These are phyloP conservation scores for Origma solitaria DNA, from an alignment of 2,113 vertebrate genomes.

Conservation along the genomic window DNA sequence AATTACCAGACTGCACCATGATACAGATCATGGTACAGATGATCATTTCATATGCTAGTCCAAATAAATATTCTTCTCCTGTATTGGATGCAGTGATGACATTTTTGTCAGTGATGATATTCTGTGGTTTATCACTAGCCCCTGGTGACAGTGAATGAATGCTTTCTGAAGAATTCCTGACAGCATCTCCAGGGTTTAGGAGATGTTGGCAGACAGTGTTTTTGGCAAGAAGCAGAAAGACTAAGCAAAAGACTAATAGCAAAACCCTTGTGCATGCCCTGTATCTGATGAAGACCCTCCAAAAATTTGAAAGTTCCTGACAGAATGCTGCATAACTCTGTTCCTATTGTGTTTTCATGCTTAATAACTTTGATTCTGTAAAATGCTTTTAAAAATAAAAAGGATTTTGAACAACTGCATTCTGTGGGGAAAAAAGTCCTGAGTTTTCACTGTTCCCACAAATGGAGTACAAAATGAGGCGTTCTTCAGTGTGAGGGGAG, in stretches of 20 bases:
- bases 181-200: not conserved
- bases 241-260: not conserved
- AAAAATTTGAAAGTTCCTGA: not conserved
- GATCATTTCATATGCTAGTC: accelerated
- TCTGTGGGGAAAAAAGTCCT: not conserved
- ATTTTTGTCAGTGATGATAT: not conserved
- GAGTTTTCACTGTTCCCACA: not conserved
- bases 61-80: not conserved
- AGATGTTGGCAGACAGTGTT: not conserved
- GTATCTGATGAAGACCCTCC: not conserved
- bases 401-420: not conserved
- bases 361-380: not conserved
- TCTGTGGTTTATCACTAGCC: not conserved
- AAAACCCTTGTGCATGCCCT: not conserved
- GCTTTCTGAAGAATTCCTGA: not conserved
- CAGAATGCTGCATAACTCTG: not conserved
- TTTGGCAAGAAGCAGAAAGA: not conserved
- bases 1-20: not conserved
- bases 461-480: not conserved
- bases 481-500: not conserved
- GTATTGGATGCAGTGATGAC: not conserved
- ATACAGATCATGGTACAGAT: not conserved
- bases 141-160: not conserved
- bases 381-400: not conserved
- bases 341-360: not conserved